A percentile compares a stretch with the other conserved stretches of the same genome.
Evolutionary conservation across 2,888 invertebrate species (phyloP).

Genomic region (Nudaria mundana): DNA sequence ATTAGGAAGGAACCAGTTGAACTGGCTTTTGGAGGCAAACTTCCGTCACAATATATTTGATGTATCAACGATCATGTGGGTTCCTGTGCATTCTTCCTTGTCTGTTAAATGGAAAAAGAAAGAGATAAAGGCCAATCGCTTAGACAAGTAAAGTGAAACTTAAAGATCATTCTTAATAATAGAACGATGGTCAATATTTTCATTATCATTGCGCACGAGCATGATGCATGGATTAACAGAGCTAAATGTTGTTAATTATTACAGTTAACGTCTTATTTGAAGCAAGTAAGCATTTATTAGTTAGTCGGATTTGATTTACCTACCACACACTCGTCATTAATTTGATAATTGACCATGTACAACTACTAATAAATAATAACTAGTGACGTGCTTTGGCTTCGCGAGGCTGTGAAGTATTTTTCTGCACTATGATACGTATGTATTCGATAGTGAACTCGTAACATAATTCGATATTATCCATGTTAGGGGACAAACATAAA

Average conservation of each 20-base stretch:
- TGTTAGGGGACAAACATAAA: too few relatives aligned
- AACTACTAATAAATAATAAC: not conserved
- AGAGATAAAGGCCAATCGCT: constrained; percentile 28
- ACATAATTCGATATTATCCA: too few relatives aligned
- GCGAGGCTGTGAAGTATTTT: too few relatives aligned
- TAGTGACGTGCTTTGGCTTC: too few relatives aligned
- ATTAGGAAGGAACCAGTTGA: constrained; percentile 63
- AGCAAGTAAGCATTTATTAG: constrained; percentile 32
- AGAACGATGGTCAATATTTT: constrained; percentile 28
- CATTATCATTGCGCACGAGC: constrained; percentile 35
- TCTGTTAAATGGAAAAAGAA: constrained; percentile 21
- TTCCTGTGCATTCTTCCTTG: constrained; percentile 37
- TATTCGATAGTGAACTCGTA: too few relatives aligned
- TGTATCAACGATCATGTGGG: constrained; percentile 49
- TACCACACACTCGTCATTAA: constrained; percentile 28
- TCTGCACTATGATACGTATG: too few relatives aligned
- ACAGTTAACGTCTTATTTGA: constrained; percentile 22
- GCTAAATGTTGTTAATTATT: constrained; percentile 35
- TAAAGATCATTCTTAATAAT: constrained; percentile 45
- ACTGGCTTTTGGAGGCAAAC: constrained; percentile 55
- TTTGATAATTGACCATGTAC: constrained; percentile 10
- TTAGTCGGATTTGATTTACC: constrained; percentile 28
- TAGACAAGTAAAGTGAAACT: constrained; percentile 36
- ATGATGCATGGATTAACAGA: constrained; percentile 38
- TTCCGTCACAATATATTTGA: constrained; percentile 67